Conservation (phyloP, 2,113 vertebrate genomes). For the Cheirogaleus medius region DNA sequence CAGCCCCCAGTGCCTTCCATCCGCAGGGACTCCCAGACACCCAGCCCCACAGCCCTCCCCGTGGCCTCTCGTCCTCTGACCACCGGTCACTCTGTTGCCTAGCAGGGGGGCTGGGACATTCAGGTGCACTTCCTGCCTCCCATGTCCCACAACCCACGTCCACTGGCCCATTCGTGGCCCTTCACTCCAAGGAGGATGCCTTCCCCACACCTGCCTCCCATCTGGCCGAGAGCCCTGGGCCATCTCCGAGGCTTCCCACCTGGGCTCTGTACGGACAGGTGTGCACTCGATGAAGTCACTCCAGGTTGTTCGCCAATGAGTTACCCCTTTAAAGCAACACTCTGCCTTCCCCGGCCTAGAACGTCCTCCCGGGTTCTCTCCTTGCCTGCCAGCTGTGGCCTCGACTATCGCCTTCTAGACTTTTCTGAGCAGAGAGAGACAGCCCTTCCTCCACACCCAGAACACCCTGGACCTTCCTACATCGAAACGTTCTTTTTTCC, state of each 20-base stretch:
- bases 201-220: accelerated
- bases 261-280: no score
- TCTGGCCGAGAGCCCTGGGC: accelerated
- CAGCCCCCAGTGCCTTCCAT: accelerated
- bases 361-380: not conserved
- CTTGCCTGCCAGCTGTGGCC: not conserved
- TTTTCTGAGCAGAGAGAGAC: accelerated
- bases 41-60: not conserved
- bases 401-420: accelerated
- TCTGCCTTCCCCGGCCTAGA: not conserved
- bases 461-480: accelerated
- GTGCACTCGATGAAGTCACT: accelerated
- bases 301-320: accelerated
- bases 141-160: accelerated
- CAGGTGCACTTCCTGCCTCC: accelerated
- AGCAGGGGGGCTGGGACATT: accelerated
- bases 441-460: accelerated
- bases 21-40: not conserved
- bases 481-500: accelerated
- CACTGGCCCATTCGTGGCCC: accelerated
- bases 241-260: accelerated
- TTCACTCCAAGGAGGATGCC: accelerated
- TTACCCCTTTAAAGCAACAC: accelerated
- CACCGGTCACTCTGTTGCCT: not conserved
- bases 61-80: not conserved